Evolutionary conservation across 2,113 vertebrate genomes (phyloP).

Genomic region (Pantherophis guttatus): DNA sequence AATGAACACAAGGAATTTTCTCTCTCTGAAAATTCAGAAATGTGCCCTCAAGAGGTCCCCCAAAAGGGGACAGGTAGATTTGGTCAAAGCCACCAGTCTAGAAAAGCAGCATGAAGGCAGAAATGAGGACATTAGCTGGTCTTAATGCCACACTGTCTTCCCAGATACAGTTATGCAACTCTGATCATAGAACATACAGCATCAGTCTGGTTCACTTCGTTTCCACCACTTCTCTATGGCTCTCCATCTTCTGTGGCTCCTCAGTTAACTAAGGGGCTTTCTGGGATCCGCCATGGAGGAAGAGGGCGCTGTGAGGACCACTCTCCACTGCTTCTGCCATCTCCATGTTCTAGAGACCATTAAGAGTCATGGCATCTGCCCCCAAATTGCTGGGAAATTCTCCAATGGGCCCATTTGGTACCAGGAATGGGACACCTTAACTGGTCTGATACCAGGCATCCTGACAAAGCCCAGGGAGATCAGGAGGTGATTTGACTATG

Average conservation of each 20-base stretch:
- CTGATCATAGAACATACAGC: neutral
- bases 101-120: neutral
- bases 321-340: no score
- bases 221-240: neutral
- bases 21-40: neutral
- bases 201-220: neutral
- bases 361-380: no score
- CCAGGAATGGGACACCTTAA: no score
- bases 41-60: neutral
- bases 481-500: no score
- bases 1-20: neutral
- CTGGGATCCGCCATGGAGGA: no score
- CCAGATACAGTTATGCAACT: neutral
- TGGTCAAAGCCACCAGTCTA: neutral
- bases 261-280: neutral
- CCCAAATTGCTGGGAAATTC: no score
- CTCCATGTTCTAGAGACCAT: no score
- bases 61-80: neutral
- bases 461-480: no score
- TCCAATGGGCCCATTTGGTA: no score
- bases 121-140: neutral
- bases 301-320: no score
- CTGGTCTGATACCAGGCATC: no score
- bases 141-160: neutral
- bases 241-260: neutral